Base-by-base conservation (phyloP, 2,797 vertebrate genomes). In the Huso huso region DNA sequence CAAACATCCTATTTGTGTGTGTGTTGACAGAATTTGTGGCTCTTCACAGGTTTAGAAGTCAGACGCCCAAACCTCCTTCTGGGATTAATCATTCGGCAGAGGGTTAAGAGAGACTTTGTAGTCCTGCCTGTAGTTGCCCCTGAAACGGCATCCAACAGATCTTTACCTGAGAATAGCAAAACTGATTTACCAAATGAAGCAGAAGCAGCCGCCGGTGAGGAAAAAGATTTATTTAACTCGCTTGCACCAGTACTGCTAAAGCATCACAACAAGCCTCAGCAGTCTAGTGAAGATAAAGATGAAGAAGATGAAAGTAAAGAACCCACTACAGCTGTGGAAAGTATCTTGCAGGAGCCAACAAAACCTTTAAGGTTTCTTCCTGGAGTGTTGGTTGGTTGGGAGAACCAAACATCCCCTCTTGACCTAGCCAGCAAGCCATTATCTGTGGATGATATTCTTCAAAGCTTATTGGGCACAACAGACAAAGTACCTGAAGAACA, bases 361-460 rank as follows among this genome's bases (percentile, higher is more conserved):
- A 97, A 95, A 75, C 94, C 95, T n/a, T 87, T 98, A 69, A 85
- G 95, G 49, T 99, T 99, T 73, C 94, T 99, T 76, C 97, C 97
- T 13, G 97, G 97, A 55, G 97, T 99, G 66, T 79, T 99, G 62
- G 86, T 96, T 61, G 93, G 95, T 59, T 93, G 92, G 93, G 94
- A 95, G 70, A 95, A 91, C 67, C 90, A 93, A n/a, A 76, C 93
- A 6, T 89, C 92, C 67, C 82, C 91, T 73, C 82, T 94, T 71
- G 92, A 96, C 71, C 74, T 92, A 69, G 89, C 88, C 67, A 88
- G 79, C 70, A 95, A 91, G 73, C 84, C 87, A 0, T 65, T 83
- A 61, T 78, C 84, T 49, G 78, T 83, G 52, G 86, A 83, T 70
- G 91, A 93, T 37, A 92, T 92, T 72, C 80, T 85, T 68, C 87